A percentile compares a stretch with the other conserved stretches of the same genome.
phyloP scores from a whole-genome alignment of 2,797 vertebrate species.

The Hydrocynus forskahlii region DNA sequence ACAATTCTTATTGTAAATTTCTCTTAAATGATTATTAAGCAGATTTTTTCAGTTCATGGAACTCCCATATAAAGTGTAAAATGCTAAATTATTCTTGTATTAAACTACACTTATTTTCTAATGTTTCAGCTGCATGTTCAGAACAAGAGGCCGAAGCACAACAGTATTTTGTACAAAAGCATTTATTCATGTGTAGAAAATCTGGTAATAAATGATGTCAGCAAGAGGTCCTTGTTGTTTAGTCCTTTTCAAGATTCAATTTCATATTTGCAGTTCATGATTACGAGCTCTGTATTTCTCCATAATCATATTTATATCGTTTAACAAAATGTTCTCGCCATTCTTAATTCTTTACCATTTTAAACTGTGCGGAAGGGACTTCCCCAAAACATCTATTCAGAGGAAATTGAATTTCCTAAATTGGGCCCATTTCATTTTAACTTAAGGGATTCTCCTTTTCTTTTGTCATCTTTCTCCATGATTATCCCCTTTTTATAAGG shows the following conservation, averaged over 20 bases:
- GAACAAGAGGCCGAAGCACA: conserved; percentile 53
- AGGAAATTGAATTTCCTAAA: conserved; percentile 45
- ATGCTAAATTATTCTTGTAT: neutral
- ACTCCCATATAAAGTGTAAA: neutral
- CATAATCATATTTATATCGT: neutral
- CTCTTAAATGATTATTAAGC: too few relatives aligned
- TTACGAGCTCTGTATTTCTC: neutral
- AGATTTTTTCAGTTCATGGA: too few relatives aligned
- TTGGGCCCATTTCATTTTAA: conserved; percentile 37
- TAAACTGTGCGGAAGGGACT: conserved; percentile 32
- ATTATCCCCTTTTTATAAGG: neutral
- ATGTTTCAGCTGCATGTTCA: neutral
- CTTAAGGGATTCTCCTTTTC: conserved; percentile 17
- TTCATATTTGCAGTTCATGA: neutral
- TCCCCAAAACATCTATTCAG: conserved; percentile 39
- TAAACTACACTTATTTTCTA: neutral
- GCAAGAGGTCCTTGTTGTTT: neutral
- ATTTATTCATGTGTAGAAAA: conserved; percentile 65
- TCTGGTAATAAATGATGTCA: conserved; percentile 31
- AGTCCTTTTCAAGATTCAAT: conserved; percentile 27
- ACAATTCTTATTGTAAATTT: too few relatives aligned
- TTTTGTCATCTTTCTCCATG: conserved; percentile 18
- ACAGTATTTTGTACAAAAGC: conserved; percentile 70
- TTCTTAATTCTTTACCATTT: conserved; percentile 24
- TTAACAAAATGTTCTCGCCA: conserved; percentile 32